These are phyloP conservation scores for Caranx ignobilis DNA, from an alignment of 2,113 vertebrate genomes.

Conservation along the genomic window DNA sequence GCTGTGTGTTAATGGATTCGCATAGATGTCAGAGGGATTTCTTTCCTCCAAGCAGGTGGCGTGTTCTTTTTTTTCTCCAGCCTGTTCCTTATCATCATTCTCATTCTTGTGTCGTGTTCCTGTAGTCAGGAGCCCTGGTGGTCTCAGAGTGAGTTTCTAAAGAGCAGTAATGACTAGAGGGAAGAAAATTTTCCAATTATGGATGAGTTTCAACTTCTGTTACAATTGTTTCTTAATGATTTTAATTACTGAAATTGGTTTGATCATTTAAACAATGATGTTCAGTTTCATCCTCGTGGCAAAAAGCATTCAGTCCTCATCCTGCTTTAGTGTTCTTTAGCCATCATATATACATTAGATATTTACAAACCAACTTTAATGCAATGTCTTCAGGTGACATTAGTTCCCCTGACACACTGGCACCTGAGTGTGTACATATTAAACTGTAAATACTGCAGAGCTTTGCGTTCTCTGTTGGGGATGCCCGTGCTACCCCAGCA, in stretches of 20 bases:
- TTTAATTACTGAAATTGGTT: neutral
- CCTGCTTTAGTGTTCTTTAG: neutral
- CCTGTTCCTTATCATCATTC: slow-evolving; percentile 18
- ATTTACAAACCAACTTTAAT: too few species aligned
- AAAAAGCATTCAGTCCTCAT: neutral
- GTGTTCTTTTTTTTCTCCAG: neutral
- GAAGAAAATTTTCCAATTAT: slow-evolving; percentile 2
- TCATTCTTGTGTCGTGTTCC: slow-evolving; percentile 15
- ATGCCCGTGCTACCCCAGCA: neutral
- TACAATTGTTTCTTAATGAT: slow-evolving; percentile 25
- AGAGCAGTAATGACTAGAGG: slow-evolving; percentile 47
- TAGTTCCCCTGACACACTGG: neutral
- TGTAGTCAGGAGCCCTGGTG: slow-evolving; percentile 12
- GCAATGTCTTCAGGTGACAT: neutral
- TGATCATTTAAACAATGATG: neutral
- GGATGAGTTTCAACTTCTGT: neutral
- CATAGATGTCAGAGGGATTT: slow-evolving; percentile 48
- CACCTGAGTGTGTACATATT: neutral
- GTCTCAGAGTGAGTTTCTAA: slow-evolving; percentile 46
- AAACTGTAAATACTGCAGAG: slow-evolving; percentile 9
- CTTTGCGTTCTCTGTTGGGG: slow-evolving; percentile 2
- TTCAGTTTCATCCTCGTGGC: neutral
- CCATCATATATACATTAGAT: too few species aligned
- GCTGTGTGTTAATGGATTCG: slow-evolving; percentile 56
- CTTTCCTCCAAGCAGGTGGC: slow-evolving; percentile 4